phyloP scores from a whole-genome alignment of 2,888 invertebrate species.

The Netelia melanura region DNA sequence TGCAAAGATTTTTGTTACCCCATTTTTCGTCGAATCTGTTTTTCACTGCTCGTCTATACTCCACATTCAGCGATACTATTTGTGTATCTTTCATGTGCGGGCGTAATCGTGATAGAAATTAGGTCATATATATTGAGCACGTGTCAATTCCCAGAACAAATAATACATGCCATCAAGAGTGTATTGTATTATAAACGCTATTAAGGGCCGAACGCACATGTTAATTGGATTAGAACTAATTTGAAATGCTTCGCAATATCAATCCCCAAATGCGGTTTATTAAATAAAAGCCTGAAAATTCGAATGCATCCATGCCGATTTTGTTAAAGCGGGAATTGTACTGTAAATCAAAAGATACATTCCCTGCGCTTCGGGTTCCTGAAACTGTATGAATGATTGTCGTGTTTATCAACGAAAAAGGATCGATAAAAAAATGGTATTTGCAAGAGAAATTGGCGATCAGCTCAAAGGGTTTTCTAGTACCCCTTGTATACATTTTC shows the following conservation, averaged over 20 bases:
- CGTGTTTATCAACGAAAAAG: neutral
- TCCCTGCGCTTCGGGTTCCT: too few species aligned
- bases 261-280: neutral
- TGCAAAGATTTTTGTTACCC: constrained; percentile 12
- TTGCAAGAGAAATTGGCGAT: neutral
- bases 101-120: constrained; percentile 1
- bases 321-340: too few species aligned
- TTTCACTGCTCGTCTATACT: neutral
- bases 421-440: neutral
- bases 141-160: constrained; percentile 28
- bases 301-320: too few species aligned
- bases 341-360: too few species aligned
- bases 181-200: neutral
- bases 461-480: neutral
- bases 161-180: constrained; percentile 7
- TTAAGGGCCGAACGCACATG: neutral
- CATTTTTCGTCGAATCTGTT: neutral
- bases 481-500: neutral
- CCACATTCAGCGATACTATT: too few species aligned
- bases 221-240: constrained; percentile 46
- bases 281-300: neutral
- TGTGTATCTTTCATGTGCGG: neutral
- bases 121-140: constrained; percentile 7
- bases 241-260: neutral
- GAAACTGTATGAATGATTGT: too few species aligned